Percentiles rank a stretch among this genome's conserved stretches.
Evolutionary conservation across 2,797 vertebrate genomes (phyloP).

Genomic region (Arrhamphus sclerolepis): DNA sequence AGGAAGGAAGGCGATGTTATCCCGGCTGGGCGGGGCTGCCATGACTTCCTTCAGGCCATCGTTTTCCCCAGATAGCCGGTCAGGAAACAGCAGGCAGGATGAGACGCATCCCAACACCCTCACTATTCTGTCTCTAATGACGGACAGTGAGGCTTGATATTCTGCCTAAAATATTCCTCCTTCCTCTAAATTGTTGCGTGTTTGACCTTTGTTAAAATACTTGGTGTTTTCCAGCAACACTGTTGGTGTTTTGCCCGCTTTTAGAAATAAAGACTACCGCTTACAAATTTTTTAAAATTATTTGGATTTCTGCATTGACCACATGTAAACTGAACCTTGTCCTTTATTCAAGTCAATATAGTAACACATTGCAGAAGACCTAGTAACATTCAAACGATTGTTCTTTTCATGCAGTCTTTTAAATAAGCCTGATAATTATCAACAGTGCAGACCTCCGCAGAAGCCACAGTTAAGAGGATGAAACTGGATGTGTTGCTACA

Average conservation of each 20-base stretch:
- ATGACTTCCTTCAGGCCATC: constrained; percentile 66
- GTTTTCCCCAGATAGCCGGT: constrained; percentile 73
- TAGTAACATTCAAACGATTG: too few species aligned
- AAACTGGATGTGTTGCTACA: too few species aligned
- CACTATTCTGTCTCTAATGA: constrained; percentile 40
- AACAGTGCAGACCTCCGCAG: too few species aligned
- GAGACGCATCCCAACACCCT: constrained; percentile 74
- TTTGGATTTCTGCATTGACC: too few species aligned
- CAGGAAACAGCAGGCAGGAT: constrained; percentile 81
- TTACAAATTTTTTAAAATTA: too few species aligned
- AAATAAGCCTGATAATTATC: too few species aligned
- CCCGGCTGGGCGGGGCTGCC: constrained; percentile 70
- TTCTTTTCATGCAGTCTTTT: too few species aligned
- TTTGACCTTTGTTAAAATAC: constrained; percentile 20
- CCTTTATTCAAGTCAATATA: too few species aligned
- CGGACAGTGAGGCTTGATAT: constrained; percentile 41
- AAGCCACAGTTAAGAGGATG: too few species aligned
- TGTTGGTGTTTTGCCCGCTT: background rate
- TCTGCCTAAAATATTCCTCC: constrained; percentile 43
- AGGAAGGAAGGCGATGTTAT: constrained; percentile 82
- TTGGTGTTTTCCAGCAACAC: too few species aligned
- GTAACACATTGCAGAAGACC: too few species aligned
- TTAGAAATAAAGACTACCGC: constrained; percentile 3
- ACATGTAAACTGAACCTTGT: too few species aligned
- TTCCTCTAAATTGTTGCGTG: constrained; percentile 28